Base-by-base conservation (phyloP, 2,113 vertebrate species). In the Pangasianodon gigas region DNA sequence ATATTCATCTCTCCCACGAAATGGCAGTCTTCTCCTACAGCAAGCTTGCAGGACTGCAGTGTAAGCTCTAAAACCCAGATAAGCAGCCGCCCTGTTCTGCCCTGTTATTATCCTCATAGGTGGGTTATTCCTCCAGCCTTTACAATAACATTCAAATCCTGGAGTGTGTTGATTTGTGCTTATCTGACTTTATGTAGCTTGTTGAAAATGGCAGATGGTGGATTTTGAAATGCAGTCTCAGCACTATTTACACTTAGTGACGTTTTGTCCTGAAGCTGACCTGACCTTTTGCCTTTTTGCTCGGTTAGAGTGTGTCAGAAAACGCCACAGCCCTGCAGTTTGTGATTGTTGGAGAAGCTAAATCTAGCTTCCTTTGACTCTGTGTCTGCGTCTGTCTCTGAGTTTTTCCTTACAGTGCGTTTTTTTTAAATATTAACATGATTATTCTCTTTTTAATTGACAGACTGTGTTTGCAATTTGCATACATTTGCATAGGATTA, bases 1-100 rank as follows among this genome's bases (percentile, higher is more conserved):
- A 88, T 86, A 88, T 81, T 54, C 41, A 91, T 91, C 84, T 74
- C 29, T 58, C 69, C 41, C 85, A 82, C 52, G n/a, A 87, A 90
- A 87, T 74, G 41, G 58, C 44, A 77, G 80, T 77, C 54, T 51
- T 77, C 51, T 51, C 62, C 56, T 54, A 32, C 54, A 82, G 24
- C 62, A 82, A 29, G 54, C 74, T 58, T 79, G 71, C 29, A 21
- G 69, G 65, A 84, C n/a, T 86, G 56, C 60, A 81, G 24, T 9
- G 41, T 84, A 85, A 85, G 74, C 65, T 85, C 41, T 58, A 37
- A 65, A 84, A 89, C 32, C 51, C 87, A 84, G 87, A 89, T 74
- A 84, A 89, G 65, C 62, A 84, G 80, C 77, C 51, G 32, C 79
- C 41, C 48, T 52, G 29, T 9, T 85, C 32, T 60, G 67, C 37